Conservation (phyloP, 2,113 vertebrate genomes). For the Ceuthmochares aereus region DNA sequence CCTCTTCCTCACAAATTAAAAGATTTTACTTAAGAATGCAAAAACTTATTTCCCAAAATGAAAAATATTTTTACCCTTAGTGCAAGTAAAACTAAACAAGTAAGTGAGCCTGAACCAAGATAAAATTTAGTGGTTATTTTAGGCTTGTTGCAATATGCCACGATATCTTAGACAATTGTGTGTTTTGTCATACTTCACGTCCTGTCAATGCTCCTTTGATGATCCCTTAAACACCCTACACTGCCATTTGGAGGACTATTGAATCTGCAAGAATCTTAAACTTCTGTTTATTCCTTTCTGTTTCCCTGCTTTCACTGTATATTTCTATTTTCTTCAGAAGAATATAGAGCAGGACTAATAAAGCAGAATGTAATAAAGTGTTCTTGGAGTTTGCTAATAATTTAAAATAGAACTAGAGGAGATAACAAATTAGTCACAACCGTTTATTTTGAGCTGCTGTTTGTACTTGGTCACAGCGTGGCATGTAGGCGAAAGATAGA, state of each 20-base stretch:
- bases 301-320: not conserved
- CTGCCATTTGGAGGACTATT: not conserved
- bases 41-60: not conserved
- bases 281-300: not conserved
- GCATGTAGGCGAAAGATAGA: not conserved
- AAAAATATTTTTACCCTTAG: not conserved
- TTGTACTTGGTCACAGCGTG: not conserved
- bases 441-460: conserved; percentile 11
- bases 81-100: not conserved
- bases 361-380: not conserved
- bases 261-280: not conserved
- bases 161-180: rapidly evolving
- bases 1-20: not conserved
- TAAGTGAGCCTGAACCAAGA: not conserved
- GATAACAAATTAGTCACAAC: not conserved
- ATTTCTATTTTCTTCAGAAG: not conserved
- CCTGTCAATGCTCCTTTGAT: not conserved
- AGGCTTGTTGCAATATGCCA: not conserved
- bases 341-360: not conserved
- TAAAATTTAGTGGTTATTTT: not conserved
- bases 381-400: not conserved
- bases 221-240: not conserved
- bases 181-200: not conserved
- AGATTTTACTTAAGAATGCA: not conserved
- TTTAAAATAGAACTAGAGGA: not conserved